Conservation (phyloP, 2,888 invertebrate species). For the Camptogramma bilineatum region DNA sequence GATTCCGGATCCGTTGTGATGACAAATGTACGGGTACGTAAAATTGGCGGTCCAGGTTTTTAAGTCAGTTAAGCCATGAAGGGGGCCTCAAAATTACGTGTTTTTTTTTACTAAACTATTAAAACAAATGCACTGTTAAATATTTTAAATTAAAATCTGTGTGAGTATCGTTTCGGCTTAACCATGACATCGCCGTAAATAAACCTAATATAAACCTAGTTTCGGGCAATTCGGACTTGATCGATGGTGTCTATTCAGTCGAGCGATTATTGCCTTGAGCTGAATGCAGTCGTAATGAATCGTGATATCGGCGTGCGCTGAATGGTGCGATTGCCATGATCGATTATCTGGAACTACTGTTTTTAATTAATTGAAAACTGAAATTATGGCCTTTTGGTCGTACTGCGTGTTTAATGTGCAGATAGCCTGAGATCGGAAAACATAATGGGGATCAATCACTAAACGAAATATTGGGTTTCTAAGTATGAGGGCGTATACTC, state of each 20-base stretch:
- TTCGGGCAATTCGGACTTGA: slow-evolving; percentile 19
- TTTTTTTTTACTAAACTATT: too few species aligned
- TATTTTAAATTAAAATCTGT: too few species aligned
- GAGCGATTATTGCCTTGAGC: slow-evolving; percentile 36
- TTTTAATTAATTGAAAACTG: slow-evolving; percentile 4
- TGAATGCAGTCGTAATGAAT: slow-evolving; percentile 42
- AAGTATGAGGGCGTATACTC: too few species aligned
- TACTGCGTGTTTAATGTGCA: not conserved
- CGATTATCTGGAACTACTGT: slow-evolving; percentile 18
- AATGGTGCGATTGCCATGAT: slow-evolving; percentile 37
- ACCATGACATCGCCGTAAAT: not conserved
- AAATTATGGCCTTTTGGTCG: not conserved
- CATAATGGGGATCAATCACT: too few species aligned
- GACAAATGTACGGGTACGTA: too few species aligned
- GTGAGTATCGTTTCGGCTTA: not conserved
- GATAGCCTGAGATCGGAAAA: not conserved
- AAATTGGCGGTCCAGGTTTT: too few species aligned
- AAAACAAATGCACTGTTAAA: too few species aligned
- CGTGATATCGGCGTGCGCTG: slow-evolving; percentile 33
- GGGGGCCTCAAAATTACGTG: too few species aligned
- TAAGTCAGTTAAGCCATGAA: too few species aligned
- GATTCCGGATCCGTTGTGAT: too few species aligned
- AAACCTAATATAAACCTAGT: slow-evolving; percentile 3
- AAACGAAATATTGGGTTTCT: too few species aligned
- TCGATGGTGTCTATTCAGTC: slow-evolving; percentile 32